Evolutionary conservation across 30 jellyfish, hydroid and myxozoan species (phyloP), one percentile per base, ranked within the genome.

Genomic region (Mastigias papua): DNA sequence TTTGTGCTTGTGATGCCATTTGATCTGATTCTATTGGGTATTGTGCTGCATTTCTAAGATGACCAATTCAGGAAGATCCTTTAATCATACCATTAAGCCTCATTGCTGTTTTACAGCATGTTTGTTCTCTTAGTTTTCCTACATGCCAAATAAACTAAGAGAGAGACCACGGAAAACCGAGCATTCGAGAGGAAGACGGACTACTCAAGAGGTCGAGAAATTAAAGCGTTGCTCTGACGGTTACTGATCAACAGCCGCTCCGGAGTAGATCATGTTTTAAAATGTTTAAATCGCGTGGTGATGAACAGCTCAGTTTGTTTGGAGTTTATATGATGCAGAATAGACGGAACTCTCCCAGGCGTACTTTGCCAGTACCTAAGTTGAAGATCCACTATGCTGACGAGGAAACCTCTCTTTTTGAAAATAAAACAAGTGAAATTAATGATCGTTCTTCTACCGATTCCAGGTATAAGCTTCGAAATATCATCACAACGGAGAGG

Each of bases 391-490:
- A 84, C 1, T 28, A 46, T 10, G 93, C 60, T 0, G 93, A 84
- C 15, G 93, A 84, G 19, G 83, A 49, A 34, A 33, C 25, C 15
- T 19, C 74, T 1, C 32, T 51, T 15, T 67, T 73, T 37, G 72
- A 20, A 21, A 46, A 51, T 15, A 46, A 58, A 16, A 76, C 60
- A 6, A 42, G 11, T 28, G 68, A 58, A 20, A 3, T 23, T 71
- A 26, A 25, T 69, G 65, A 58, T 1, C 63, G 60, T 51, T 70
- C 33, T 54, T 31, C 48, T 84, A n/a, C 31, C 19, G 60, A 31
- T 27, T 72, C 82, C 80, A 84, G 93, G 93, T 84, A 84, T 87
- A 84, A 84, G 35, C 87, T 84, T 25, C 63, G 93, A 37, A 84
- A 48, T 46, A 67, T 48, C 2, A 76, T 84, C 22, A 84, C 93